phyloP scores from a whole-genome alignment of 2,888 invertebrate genomes.

The Trichopoda pennipes region DNA sequence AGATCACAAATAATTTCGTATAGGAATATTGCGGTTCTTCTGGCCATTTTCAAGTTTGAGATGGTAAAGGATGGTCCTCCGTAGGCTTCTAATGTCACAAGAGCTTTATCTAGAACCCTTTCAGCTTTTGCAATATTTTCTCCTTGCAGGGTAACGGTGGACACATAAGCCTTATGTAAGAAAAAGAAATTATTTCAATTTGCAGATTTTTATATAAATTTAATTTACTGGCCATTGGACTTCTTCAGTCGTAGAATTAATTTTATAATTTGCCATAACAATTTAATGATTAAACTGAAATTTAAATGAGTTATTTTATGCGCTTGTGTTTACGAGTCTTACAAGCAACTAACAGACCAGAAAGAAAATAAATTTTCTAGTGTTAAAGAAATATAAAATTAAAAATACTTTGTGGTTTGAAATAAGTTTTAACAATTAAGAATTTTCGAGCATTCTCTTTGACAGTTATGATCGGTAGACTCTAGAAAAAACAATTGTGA shows the following conservation, averaged over 20 bases:
- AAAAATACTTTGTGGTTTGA: too few relatives aligned
- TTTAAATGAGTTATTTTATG: background rate
- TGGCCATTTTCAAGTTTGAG: conserved; percentile 20
- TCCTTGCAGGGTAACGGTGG: conserved; percentile 19
- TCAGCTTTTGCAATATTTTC: conserved; percentile 43
- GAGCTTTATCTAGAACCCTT: conserved; percentile 46
- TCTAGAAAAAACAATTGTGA: too few relatives aligned
- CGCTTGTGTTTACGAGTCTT: background rate
- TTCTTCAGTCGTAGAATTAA: conserved; percentile 23
- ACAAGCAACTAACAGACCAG: conserved; percentile 1
- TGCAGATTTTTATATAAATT: background rate
- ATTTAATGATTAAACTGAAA: background rate
- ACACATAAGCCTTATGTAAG: conserved; percentile 45
- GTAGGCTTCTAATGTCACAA: conserved; percentile 49
- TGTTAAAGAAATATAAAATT: background rate
- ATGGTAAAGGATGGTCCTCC: conserved; percentile 39
- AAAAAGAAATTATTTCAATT: background rate
- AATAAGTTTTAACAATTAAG: too few relatives aligned
- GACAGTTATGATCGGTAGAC: too few relatives aligned
- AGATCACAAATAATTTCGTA: conserved; percentile 55
- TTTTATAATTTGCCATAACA: conserved; percentile 49
- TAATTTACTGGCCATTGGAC: conserved; percentile 58
- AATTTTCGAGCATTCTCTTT: too few relatives aligned
- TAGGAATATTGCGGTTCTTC: conserved; percentile 39
- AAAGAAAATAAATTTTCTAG: background rate